Evolutionary conservation across 1,140 invertebrate species (phyloP), one percentile per base, ranked within the genome.

Genomic region (Melipona quadrifasciata): DNA sequence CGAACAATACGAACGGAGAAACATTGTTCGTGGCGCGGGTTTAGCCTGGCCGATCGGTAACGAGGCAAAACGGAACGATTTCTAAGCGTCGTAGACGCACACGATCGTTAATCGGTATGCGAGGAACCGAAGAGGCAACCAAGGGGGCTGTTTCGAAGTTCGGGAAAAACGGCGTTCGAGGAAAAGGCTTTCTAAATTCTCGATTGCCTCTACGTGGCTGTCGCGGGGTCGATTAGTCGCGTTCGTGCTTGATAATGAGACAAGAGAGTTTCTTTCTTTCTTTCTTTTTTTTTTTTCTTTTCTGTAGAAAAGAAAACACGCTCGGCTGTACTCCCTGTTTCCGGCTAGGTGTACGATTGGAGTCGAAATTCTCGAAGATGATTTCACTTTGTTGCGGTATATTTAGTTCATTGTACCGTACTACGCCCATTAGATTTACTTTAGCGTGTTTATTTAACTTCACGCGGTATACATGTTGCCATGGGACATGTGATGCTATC

Each of bases 1-100:
- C 71, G 86, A 83, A 87, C 61, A 80, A 84, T 84, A 83, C 84
- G 76, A 85, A 81, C 89, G 6, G 58, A 79, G 85, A 47, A 47
- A 47, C 84, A 84, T 86, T 85, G 68, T 88, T 70, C 47, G 10
- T 61, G 51, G 65, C 39, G 39, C 39, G 8, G 17, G 16, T 53
- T 12, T 47, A 10, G 39, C 14, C 31, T 27, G 31, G 57, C 58
- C 47, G 83, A 74, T 73, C 68, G 83, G 77, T 73, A 80, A 73
- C 84, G 72, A 82, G 71, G 71, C 34, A 39, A 76, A 82, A 72
- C 76, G 47, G 75, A 39, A 65, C 84, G 84, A 85, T 81, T 74
- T 85, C 83, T 85, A 82, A 70, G 70, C 79, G 21, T 31, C 19
- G 47, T 51, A 2, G 64, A 14, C 14, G 1, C 14, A 14, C 14